Evolutionary conservation across 2,888 invertebrate species (phyloP), one percentile per base, ranked within the genome.

Genomic region (Sphecodes monilicornis): DNA sequence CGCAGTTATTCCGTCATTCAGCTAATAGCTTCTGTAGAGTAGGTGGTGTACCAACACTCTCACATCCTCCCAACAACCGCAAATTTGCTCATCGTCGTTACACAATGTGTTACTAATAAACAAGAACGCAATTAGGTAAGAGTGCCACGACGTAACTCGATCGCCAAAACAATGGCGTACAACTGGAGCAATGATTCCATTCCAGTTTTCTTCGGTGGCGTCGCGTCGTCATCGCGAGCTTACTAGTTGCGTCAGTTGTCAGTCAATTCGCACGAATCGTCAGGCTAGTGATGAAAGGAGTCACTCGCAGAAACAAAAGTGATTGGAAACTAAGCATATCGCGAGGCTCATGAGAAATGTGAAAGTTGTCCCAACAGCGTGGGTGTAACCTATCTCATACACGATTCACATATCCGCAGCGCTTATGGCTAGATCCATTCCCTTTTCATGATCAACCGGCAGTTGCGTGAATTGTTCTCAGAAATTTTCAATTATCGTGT

Each of bases 331-430:
- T 39, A 64, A 64, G 32, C 64, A 26, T 36, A 76, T 76, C 50
- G 36, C 54, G 70, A 71, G 54, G 39, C 71, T 39, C 78, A 91
- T 93, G 93, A 91, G 93, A 93, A 94, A 93, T 92, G 94, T 93
- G 94, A 94, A 94, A 94, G 94, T 92, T 41, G 78, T 72, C 73
- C 72, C 73, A 76, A 64, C 79, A 85, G 87, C 87, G 92, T 92
- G 92, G 93, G 94, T 92, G 93, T 93, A 91, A 92, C 93, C 92
- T 92, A 92, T 93, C 92, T 92, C 92, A 93, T 93, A 92, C 92
- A 91, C 82, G 72, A 78, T 85, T 82, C 87, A 71, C 72, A 69
- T 73, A 36, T 76, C 78, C 72, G 36, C 22, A 22, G 39, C 78
- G 70, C 36, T 29, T 60, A 75, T 69, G 73, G 80, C 69, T 71